Base-by-base conservation (phyloP, 1,140 invertebrate genomes). In the Frieseomelitta varia region DNA sequence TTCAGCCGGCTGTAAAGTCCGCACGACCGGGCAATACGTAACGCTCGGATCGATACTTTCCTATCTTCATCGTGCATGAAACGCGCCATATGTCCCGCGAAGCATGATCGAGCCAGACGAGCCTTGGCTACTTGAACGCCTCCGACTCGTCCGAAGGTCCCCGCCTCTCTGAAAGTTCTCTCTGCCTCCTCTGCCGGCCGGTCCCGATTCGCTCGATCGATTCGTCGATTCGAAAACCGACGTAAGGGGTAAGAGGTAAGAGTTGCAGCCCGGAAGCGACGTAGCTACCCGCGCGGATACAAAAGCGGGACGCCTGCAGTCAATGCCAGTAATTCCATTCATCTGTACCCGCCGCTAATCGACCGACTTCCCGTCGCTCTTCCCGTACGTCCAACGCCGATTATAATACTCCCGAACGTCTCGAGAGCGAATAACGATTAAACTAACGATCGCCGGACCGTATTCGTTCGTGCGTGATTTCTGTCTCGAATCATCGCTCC, bases 401-500 rank as follows among this genome's bases (percentile, higher is more conserved):
- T 81, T 56, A 81, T 81, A 56, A 69, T 56, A 53, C 71, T 55
- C 56, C 55, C 30, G 19, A 85, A 71, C 63, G 80, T 85, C 79
- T 81, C 14, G 61, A 85, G 24, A 34, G 6, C 72, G 47, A 65
- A 39, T 85, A 88, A 86, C 84, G 88, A 88, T 88, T 88, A 87
- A 78, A 86, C 76, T 88, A 87, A 91, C 88, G 90, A 86, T 79
- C 24, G 71, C 63, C 76, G 24, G 4, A 4, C 2, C n/a, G 27
- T n/a, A 30, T 30, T 65, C 47, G 17, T 39, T 65, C n/a, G 69
- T 27, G 55, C 53, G 19, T 27, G 55, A 84, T 39, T 34, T 51
- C 67, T 65, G 68, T 47, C 11, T n/a, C 39, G 30, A 47, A 8
- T 47, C 3, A 19, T n/a, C 27, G 51, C 1, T 27, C 15, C 21